Base-by-base conservation (phyloP, 2,888 invertebrate genomes). In the Phasia obesa region DNA sequence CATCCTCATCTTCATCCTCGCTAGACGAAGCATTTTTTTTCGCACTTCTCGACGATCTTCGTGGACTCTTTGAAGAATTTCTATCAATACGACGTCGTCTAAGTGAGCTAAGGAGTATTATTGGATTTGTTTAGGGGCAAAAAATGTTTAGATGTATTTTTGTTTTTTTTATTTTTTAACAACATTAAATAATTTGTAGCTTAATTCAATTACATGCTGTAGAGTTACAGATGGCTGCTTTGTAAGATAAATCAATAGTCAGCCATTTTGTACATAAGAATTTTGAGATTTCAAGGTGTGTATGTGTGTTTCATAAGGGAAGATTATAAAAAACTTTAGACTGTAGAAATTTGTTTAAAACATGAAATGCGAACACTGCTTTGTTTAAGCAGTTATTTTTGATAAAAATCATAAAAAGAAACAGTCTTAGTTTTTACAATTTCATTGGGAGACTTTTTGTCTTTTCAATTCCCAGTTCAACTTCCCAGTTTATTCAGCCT, bases 41-140 rank as follows among this genome's bases (percentile, higher is more conserved):
- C 55, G 86, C 87, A 71, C 86, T 85, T 44, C 83, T 79, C 23
- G 83, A 83, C 21, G 87, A 85, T 62, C 85, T 81, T 27, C 84
- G 86, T 64, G 85, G 88, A 87, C 87, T 89, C 86, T 87, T 87
- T 85, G 88, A 88, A 3, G 84, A 87, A 87, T 87, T 76, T 80
- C 87, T 88, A 84, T 85, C 88, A 86, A 88, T 87, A 85, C 90
- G 90, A 86, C 89, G 90, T 80, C 90, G 90, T 70, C 91, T 89
- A 87, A 91, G 90, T 85, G 91, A 90, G 90, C 91, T 91, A 88
- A 65, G 71, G 62, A 80, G 62, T 59, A 73, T 83, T 83, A 74
- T 79, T 73, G 76, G 76, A 76, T 81, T 83, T 70, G 64, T 79
- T 83, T 78, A 74, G 77, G 76, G 62, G 81, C 79, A 80, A 85